phyloP scores from a whole-genome alignment of 2,888 invertebrate species.

The Pegoplata infirma region DNA sequence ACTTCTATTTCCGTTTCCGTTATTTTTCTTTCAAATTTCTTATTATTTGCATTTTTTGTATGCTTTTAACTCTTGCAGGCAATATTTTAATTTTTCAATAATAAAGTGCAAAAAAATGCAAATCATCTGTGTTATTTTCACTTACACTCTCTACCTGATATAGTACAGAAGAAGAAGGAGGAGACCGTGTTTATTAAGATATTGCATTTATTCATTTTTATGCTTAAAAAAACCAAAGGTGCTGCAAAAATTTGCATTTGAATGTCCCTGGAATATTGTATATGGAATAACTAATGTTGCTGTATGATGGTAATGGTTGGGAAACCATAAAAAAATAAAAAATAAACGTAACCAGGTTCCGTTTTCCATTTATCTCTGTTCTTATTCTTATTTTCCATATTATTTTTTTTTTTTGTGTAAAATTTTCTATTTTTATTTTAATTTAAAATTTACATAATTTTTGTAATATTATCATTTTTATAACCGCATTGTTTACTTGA shows the following conservation, averaged over 20 bases:
- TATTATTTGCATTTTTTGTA: conserved; percentile 58
- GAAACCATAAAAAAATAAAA: too few species aligned
- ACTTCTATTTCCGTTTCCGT: conserved; percentile 36
- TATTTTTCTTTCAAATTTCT: not conserved
- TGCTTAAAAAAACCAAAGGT: conserved; percentile 51
- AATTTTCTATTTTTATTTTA: too few species aligned
- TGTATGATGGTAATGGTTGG: too few species aligned
- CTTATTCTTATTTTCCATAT: too few species aligned
- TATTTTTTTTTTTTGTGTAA: too few species aligned
- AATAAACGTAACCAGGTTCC: too few species aligned
- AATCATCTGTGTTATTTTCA: conserved; percentile 57
- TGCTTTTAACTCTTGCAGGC: conserved; percentile 56
- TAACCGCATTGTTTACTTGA: too few species aligned
- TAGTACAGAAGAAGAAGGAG: too few species aligned
- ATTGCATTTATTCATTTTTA: conserved; percentile 28
- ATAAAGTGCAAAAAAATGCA: conserved; percentile 59
- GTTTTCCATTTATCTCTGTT: too few species aligned
- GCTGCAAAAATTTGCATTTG: conserved; percentile 62
- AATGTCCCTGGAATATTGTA: conserved; percentile 54
- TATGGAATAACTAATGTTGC: conserved; percentile 51
- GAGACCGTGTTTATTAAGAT: conserved; percentile 21
- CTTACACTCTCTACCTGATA: conserved; percentile 50
- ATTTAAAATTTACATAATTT: too few species aligned
- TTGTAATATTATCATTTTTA: too few species aligned
- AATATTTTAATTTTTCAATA: conserved; percentile 61